phyloP scores from a whole-genome alignment of 2,113 vertebrate species.

The Syrrhaptes paradoxus region DNA sequence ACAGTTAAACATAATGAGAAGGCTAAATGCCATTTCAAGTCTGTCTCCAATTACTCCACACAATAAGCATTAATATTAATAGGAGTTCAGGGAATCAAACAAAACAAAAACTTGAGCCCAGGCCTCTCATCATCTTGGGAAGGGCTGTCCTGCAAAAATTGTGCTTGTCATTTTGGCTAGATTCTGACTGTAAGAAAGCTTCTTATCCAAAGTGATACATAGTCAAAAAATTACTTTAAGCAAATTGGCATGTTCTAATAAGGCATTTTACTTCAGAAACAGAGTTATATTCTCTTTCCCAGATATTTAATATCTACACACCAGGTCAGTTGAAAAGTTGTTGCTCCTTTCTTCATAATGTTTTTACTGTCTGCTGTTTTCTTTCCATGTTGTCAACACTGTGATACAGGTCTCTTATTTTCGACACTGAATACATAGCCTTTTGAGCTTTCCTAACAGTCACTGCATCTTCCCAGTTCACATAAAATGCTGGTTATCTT shows the following conservation, averaged over 20 bases:
- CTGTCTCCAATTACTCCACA: background rate
- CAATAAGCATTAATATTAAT: slow-evolving; percentile 11
- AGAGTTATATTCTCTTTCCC: background rate
- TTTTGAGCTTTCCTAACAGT: background rate
- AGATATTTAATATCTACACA: background rate
- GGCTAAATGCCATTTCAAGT: slow-evolving; percentile 13
- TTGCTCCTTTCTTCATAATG: background rate
- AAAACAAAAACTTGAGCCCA: background rate
- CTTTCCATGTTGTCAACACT: background rate
- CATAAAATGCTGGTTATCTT: background rate
- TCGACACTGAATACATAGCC: background rate
- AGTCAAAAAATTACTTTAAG: background rate
- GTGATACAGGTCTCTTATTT: background rate
- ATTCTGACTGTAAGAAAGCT: background rate
- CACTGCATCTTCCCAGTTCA: background rate
- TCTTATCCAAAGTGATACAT: background rate
- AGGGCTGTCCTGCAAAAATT: background rate
- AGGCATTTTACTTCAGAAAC: background rate
- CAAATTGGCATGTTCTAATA: background rate
- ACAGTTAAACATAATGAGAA: background rate
- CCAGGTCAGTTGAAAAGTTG: background rate
- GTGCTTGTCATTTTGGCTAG: background rate
- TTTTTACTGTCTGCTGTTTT: background rate
- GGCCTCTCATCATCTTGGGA: background rate
- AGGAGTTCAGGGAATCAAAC: background rate